A percentile compares a stretch with the other conserved stretches of the same genome.
These are phyloP conservation scores for Pseudoatta argentina DNA, from an alignment of 1,140 invertebrate species.

Conservation along the genomic window DNA sequence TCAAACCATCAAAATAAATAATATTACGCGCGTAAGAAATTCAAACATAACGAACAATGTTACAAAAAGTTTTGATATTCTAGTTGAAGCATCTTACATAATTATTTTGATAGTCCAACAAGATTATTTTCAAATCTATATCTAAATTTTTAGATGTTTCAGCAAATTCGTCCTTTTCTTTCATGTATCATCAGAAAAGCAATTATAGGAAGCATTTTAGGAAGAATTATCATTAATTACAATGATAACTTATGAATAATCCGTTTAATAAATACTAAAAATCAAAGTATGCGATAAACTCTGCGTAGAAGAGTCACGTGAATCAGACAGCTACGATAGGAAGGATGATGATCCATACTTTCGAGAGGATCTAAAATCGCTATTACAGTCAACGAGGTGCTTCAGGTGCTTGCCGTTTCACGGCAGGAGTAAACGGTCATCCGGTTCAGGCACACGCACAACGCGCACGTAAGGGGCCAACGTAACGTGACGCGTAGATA, in stretches of 20 bases:
- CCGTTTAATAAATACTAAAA: neutral
- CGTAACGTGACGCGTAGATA: slow-evolving; percentile 79
- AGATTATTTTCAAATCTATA: too few species aligned
- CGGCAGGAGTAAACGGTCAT: slow-evolving; percentile 70
- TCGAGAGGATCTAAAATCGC: slow-evolving; percentile 74
- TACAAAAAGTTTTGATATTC: too few species aligned
- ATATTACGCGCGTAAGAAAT: too few species aligned
- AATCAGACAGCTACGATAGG: neutral
- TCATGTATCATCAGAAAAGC: too few species aligned
- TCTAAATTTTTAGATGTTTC: too few species aligned
- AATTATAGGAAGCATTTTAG: neutral
- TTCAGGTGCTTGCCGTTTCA: slow-evolving; percentile 72
- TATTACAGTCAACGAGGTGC: slow-evolving; percentile 74
- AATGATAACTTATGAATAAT: neutral
- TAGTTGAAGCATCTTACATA: too few species aligned
- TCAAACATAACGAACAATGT: too few species aligned
- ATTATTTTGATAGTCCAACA: too few species aligned
- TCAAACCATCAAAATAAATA: too few species aligned
- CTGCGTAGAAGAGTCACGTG: neutral
- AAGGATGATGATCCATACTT: slow-evolving; percentile 3
- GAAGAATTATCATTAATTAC: neutral
- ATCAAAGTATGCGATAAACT: neutral
- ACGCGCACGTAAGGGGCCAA: slow-evolving; percentile 66
- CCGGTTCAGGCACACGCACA: slow-evolving; percentile 63
- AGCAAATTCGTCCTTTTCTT: too few species aligned